These are phyloP conservation scores for Tetraneura akinire DNA, from an alignment of 1,140 invertebrate genomes.

Conservation along the genomic window DNA sequence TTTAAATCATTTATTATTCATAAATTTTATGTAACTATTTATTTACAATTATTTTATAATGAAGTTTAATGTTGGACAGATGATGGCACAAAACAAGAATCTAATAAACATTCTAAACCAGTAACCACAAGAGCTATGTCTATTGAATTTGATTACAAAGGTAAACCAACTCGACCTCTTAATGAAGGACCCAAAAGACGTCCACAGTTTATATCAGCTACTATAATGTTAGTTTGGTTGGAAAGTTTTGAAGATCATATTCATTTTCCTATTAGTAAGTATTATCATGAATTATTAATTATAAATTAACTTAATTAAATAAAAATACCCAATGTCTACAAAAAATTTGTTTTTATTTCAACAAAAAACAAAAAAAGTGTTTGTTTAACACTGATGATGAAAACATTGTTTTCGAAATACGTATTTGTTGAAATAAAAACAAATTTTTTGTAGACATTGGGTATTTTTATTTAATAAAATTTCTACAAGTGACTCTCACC, in stretches of 20 bases:
- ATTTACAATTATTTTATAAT: not conserved
- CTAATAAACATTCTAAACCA: constrained; percentile 6
- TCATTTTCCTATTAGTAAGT: constrained; percentile 81
- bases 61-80: not conserved
- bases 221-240: constrained; percentile 91
- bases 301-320: constrained; percentile 81
- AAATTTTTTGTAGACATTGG: too few relatives aligned
- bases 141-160: constrained; percentile 42
- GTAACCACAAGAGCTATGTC: constrained; percentile 34
- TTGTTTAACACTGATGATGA: too few relatives aligned
- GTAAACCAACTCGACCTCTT: constrained; percentile 33
- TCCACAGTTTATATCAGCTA: constrained; percentile 61
- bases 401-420: too few relatives aligned
- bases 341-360: too few relatives aligned
- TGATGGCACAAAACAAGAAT: not conserved
- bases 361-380: too few relatives aligned
- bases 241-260: constrained; percentile 92
- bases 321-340: too few relatives aligned
- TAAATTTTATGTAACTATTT: not conserved
- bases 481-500: too few relatives aligned
- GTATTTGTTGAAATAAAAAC: too few relatives aligned
- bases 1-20: not conserved
- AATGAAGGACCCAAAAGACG: constrained; percentile 42
- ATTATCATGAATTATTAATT: constrained; percentile 62
- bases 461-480: too few relatives aligned